These are phyloP conservation scores for Bubo scandiacus DNA, from an alignment of 2,113 vertebrate genomes.

Conservation along the genomic window DNA sequence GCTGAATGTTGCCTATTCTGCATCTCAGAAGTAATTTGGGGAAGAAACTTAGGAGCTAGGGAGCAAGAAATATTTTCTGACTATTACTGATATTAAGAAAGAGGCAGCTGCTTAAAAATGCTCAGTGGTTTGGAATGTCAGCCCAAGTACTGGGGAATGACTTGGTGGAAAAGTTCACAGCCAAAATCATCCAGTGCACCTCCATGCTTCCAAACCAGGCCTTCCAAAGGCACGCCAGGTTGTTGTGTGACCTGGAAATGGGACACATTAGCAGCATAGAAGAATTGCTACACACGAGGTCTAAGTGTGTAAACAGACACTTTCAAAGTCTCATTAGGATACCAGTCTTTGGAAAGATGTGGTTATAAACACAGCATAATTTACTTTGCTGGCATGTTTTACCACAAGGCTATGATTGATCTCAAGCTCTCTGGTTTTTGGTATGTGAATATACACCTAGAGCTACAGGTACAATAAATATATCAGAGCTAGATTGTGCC, in stretches of 20 bases:
- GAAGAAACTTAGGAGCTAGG: neutral
- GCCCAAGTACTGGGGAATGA: neutral
- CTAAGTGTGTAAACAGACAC: neutral
- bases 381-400: neutral
- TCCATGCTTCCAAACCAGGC: neutral
- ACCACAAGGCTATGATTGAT: neutral
- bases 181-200: neutral
- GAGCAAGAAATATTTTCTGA: conserved; percentile 5
- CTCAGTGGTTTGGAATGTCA: neutral
- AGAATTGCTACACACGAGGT: too few species aligned
- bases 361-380: neutral
- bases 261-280: neutral
- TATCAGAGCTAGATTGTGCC: neutral
- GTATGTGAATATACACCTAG: neutral
- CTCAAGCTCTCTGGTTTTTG: neutral
- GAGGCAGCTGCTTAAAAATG: neutral
- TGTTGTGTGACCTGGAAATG: neutral
- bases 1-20: neutral
- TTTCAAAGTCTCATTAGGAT: neutral
- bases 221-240: neutral
- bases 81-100: neutral
- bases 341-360: neutral
- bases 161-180: neutral
- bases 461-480: neutral
- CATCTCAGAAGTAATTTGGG: neutral